phyloP scores from a whole-genome alignment of 2,113 vertebrate genomes.

The Brachypteracias leptosomus region DNA sequence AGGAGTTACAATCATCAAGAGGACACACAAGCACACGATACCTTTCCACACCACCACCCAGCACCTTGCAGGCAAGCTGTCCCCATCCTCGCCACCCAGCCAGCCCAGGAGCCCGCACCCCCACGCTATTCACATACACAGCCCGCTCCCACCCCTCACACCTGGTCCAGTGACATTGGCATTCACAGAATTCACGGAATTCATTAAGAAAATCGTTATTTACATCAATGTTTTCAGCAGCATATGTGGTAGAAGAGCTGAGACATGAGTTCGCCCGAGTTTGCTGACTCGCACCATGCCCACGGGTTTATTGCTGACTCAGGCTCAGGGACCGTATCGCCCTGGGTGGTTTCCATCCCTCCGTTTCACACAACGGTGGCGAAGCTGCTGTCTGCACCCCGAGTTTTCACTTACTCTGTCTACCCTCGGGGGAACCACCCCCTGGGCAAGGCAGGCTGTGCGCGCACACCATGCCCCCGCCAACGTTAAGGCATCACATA shows the following conservation, averaged over 20 bases:
- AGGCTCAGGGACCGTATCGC: not conserved
- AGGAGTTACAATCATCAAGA: not conserved
- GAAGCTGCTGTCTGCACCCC: not conserved
- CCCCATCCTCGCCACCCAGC: not conserved
- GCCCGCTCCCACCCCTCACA: not conserved
- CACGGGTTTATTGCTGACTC: slow-evolving; percentile 69
- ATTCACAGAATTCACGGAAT: slow-evolving; percentile 78
- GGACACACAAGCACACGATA: not conserved
- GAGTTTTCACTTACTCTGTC: not conserved
- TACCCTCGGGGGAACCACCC: not conserved
- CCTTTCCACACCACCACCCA: not conserved
- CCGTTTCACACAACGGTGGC: not conserved
- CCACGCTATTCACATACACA: not conserved
- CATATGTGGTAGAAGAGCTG: slow-evolving; percentile 22
- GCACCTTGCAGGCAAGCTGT: accelerated
- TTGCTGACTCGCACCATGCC: slow-evolving; percentile 7
- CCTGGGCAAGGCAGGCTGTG: not conserved
- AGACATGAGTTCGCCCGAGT: not conserved
- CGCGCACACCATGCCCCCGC: not conserved
- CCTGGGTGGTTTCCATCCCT: not conserved
- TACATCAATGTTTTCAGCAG: slow-evolving; percentile 59
- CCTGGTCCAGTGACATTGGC: not conserved
- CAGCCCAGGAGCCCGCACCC: not conserved
- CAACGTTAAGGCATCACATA: slow-evolving; percentile 28
- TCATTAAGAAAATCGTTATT: slow-evolving; percentile 67